These are phyloP conservation scores for Philotrypesis tridentata DNA, from an alignment of 1,140 invertebrate genomes.

Conservation along the genomic window DNA sequence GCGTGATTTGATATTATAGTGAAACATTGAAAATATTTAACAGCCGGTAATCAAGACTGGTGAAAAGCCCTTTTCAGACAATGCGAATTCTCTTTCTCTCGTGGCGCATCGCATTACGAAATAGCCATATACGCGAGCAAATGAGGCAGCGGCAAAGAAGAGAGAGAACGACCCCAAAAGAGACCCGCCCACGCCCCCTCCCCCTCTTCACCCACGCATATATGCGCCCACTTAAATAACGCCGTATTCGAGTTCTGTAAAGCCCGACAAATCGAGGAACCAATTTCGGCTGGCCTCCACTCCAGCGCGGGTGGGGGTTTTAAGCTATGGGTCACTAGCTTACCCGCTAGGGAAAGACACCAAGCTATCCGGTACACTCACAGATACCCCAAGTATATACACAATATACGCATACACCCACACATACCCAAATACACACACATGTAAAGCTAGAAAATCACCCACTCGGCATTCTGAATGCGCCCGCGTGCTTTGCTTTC, in stretches of 20 bases:
- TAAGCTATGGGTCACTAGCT: neutral
- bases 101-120: neutral
- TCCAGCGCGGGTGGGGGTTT: slow-evolving; percentile 6
- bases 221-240: neutral
- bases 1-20: no score
- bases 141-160: neutral
- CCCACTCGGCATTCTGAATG: slow-evolving; percentile 18
- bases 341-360: neutral
- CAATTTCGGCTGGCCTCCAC: neutral
- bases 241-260: slow-evolving; percentile 6
- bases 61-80: neutral
- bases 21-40: neutral
- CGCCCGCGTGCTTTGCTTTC: slow-evolving; percentile 9
- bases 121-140: slow-evolving; percentile 4
- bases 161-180: neutral
- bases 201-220: neutral
- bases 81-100: neutral
- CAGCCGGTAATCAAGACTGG: neutral
- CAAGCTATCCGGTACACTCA: neutral
- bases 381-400: no score
- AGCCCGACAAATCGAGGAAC: slow-evolving; percentile 5
- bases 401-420: neutral
- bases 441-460: slow-evolving; percentile 1
- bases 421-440: no score
- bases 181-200: neutral